Percentiles rank a stretch among this genome's conserved stretches.
These are phyloP conservation scores for Hirtodrosophila duncani DNA, from an alignment of 2,888 invertebrate species.

Conservation along the genomic window DNA sequence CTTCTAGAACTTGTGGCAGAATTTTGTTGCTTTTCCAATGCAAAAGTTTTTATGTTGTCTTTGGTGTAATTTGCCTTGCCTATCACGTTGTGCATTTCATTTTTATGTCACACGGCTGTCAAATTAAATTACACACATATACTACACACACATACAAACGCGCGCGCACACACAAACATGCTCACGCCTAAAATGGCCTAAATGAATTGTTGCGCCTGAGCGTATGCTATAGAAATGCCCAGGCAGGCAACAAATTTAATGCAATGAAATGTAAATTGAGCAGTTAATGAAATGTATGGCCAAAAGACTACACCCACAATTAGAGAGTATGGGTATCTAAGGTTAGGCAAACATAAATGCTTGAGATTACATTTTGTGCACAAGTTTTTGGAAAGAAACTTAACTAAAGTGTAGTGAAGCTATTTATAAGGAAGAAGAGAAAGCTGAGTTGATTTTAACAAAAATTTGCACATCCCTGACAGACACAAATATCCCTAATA, in stretches of 20 bases:
- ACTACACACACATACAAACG: slow-evolving; percentile 7
- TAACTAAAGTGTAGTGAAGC: too few species aligned
- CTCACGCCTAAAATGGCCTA: not conserved
- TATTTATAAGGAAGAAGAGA: too few species aligned
- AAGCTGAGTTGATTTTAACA: too few species aligned
- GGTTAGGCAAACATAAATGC: too few species aligned
- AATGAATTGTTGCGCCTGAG: slow-evolving; percentile 44
- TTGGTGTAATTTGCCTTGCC: slow-evolving; percentile 50
- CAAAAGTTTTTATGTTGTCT: not conserved
- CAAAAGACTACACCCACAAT: not conserved
- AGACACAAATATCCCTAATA: too few species aligned
- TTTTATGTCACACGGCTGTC: slow-evolving; percentile 66
- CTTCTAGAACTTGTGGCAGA: too few species aligned
- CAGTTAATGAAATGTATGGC: slow-evolving; percentile 50
- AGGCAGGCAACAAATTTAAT: slow-evolving; percentile 51
- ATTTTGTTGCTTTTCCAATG: slow-evolving; percentile 4
- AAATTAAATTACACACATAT: slow-evolving; percentile 61
- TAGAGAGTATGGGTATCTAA: too few species aligned
- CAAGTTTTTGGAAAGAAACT: too few species aligned
- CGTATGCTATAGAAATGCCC: too few species aligned
- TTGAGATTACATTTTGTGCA: too few species aligned
- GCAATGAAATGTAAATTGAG: slow-evolving; percentile 63
- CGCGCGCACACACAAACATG: not conserved
- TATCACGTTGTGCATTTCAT: slow-evolving; percentile 62
- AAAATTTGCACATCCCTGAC: too few species aligned